Evolutionary conservation across 2,888 invertebrate genomes (phyloP).

Genomic region (Ganaspis brasiliensis): DNA sequence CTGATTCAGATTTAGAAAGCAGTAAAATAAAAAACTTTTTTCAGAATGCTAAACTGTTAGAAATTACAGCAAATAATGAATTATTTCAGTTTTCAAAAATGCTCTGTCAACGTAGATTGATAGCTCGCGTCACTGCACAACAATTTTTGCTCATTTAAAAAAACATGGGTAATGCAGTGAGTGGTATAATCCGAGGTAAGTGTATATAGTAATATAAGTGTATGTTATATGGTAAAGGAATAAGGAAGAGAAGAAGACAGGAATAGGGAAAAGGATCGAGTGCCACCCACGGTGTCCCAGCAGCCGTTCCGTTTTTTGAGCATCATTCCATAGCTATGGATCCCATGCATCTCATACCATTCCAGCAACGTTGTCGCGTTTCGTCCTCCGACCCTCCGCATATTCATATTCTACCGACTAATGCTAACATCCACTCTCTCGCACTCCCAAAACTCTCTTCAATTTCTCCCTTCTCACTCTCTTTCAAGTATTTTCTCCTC

Average conservation of each 20-base stretch:
- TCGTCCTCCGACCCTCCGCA: constrained; percentile 39
- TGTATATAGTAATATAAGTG: background rate
- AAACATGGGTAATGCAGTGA: background rate
- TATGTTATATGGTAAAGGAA: constrained; percentile 32
- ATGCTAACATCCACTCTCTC: background rate
- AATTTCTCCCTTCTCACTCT: constrained; percentile 35
- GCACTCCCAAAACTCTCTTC: background rate
- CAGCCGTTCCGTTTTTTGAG: constrained; percentile 61
- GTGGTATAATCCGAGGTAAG: constrained; percentile 8
- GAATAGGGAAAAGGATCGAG: constrained; percentile 59
- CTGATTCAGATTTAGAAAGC: no score
- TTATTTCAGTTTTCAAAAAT: no score
- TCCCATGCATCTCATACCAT: no score
- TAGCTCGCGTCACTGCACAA: constrained; percentile 14
- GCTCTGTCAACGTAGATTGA: background rate
- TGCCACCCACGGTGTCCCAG: constrained; percentile 69
- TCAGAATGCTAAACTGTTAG: no score
- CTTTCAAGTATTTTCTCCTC: no score
- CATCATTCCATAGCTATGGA: constrained; percentile 43
- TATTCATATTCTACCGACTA: constrained; percentile 50
- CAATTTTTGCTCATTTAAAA: constrained; percentile 4
- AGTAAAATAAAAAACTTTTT: no score
- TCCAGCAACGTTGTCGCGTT: constrained; percentile 6
- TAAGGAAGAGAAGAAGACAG: constrained; percentile 53
- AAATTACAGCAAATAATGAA: no score